phyloP scores from a whole-genome alignment of 2,888 invertebrate genomes.

The Plagodis pulveraria region DNA sequence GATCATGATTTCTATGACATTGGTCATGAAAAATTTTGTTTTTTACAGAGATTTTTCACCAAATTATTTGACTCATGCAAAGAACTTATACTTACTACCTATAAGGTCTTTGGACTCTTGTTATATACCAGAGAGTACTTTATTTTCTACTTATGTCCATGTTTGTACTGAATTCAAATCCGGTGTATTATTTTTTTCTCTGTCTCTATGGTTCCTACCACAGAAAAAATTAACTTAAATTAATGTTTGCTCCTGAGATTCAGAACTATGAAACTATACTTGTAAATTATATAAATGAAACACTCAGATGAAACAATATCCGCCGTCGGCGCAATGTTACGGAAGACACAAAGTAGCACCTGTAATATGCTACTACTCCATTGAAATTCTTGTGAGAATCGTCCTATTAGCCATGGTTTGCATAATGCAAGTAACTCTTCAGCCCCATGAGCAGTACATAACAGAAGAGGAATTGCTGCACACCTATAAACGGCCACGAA shows the following conservation, averaged over 20 bases:
- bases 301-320: constrained; percentile 2
- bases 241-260: not conserved
- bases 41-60: too few relatives aligned
- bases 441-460: constrained; percentile 89
- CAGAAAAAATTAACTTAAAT: too few relatives aligned
- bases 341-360: constrained; percentile 28
- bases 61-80: too few relatives aligned
- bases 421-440: constrained; percentile 82
- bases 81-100: too few relatives aligned
- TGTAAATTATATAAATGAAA: not conserved
- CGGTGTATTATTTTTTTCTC: too few relatives aligned
- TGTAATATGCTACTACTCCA: constrained; percentile 33
- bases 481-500: constrained; percentile 89
- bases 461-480: constrained; percentile 90
- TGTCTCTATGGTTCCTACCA: too few relatives aligned
- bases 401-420: constrained; percentile 49
- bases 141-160: too few relatives aligned
- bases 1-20: too few relatives aligned
- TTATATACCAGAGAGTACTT: too few relatives aligned
- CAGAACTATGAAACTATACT: not conserved
- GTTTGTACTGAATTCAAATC: too few relatives aligned
- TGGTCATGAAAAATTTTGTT: too few relatives aligned
- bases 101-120: too few relatives aligned
- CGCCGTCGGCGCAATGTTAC: constrained; percentile 39
- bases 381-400: constrained; percentile 53